Evolutionary conservation across 2,888 invertebrate species (phyloP).

Genomic region (Branchellion lobata): DNA sequence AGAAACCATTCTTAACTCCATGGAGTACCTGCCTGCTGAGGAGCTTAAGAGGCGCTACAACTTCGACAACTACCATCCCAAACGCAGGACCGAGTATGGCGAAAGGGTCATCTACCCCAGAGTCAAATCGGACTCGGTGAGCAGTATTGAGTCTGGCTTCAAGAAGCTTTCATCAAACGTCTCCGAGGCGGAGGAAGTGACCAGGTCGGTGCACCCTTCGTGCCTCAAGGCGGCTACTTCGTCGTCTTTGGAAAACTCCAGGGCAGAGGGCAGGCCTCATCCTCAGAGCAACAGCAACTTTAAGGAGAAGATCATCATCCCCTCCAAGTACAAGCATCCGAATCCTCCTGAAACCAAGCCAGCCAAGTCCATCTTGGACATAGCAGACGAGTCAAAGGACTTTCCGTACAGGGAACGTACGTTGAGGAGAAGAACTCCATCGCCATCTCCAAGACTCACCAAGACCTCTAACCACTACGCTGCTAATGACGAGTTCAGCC

Average conservation of each 20-base stretch:
- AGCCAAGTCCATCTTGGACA: slow-evolving; percentile 13
- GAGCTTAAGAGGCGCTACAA: slow-evolving; percentile 23
- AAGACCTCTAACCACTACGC: neutral
- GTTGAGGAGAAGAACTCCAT: neutral
- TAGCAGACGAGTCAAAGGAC: neutral
- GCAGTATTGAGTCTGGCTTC: slow-evolving; percentile 5
- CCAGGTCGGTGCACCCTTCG: slow-evolving; percentile 33
- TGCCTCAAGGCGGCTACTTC: neutral
- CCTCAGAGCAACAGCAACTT: slow-evolving; percentile 4
- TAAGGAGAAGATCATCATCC: slow-evolving; percentile 42
- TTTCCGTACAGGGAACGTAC: neutral
- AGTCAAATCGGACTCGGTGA: neutral
- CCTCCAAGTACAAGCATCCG: slow-evolving; percentile 38
- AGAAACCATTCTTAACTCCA: slow-evolving; percentile 22
- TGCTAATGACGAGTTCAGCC: neutral
- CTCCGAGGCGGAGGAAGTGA: slow-evolving; percentile 25
- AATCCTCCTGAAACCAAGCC: neutral
- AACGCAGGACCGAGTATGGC: slow-evolving; percentile 33
- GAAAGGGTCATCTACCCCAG: slow-evolving; percentile 38
- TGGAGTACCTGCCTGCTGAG: slow-evolving; percentile 12
- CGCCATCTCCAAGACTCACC: neutral
- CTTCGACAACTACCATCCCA: slow-evolving; percentile 30
- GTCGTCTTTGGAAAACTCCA: neutral
- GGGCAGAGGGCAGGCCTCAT: neutral
- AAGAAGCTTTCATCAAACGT: neutral